Evolutionary conservation across 2,797 vertebrate genomes (phyloP).

Genomic region (Darevskia mixta): DNA sequence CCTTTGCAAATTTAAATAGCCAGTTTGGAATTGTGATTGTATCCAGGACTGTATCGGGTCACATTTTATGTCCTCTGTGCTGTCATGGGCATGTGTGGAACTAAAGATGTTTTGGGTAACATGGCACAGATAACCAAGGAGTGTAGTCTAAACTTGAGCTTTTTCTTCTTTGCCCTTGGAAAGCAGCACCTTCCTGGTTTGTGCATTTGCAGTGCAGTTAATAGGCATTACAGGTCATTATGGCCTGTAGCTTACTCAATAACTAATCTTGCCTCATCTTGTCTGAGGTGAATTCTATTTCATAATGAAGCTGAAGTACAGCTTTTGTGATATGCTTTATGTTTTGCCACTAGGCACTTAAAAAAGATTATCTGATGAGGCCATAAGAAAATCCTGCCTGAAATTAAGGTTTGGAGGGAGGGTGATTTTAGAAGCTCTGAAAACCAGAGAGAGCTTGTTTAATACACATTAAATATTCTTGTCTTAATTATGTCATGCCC

Average conservation of each 20-base stretch:
- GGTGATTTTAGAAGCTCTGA: slow-evolving; percentile 30
- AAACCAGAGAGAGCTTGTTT: slow-evolving; percentile 31
- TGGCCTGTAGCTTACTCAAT: slow-evolving; percentile 26
- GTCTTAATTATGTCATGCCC: slow-evolving; percentile 38
- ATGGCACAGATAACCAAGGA: neutral
- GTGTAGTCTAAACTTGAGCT: neutral
- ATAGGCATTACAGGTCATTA: slow-evolving; percentile 50
- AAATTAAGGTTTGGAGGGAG: slow-evolving; percentile 47
- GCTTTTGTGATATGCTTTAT: slow-evolving; percentile 36
- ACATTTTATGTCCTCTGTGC: neutral
- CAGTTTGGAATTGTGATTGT: neutral
- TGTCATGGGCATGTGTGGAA: neutral
- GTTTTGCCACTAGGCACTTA: slow-evolving; percentile 40
- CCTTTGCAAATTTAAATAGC: neutral
- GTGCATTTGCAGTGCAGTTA: neutral
- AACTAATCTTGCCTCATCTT: slow-evolving; percentile 33
- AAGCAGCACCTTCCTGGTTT: slow-evolving; percentile 46
- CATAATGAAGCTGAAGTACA: slow-evolving; percentile 51
- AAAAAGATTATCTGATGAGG: slow-evolving; percentile 7
- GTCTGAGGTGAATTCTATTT: slow-evolving; percentile 22
- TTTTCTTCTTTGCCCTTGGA: slow-evolving; percentile 30
- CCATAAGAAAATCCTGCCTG: slow-evolving; percentile 41
- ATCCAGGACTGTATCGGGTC: neutral
- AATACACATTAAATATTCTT: neutral
- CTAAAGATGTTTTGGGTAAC: neutral